phyloP scores from a whole-genome alignment of 2,113 vertebrate genomes.

The Vicugna pacos region DNA sequence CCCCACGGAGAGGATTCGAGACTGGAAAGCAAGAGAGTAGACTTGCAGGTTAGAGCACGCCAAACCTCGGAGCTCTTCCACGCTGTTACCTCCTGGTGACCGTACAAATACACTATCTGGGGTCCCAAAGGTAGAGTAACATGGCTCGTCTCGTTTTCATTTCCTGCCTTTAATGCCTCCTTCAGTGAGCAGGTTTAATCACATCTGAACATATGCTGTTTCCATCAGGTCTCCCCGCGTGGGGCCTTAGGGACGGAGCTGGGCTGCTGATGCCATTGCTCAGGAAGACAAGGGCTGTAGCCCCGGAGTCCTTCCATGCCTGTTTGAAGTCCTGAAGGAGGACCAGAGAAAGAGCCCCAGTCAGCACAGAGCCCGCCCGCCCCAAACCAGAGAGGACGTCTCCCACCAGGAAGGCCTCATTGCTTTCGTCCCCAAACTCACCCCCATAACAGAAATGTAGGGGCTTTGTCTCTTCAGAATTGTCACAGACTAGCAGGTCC shows the following conservation, averaged over 20 bases:
- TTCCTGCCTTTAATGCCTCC: conserved; percentile 69
- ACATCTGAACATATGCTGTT: background rate
- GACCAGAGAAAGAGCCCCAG: background rate
- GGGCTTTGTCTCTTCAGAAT: background rate
- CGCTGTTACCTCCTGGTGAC: background rate
- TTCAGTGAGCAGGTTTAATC: conserved; percentile 38
- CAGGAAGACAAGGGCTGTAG: background rate
- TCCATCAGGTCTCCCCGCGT: background rate
- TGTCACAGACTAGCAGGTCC: background rate
- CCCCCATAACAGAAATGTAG: background rate
- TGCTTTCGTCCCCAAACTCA: background rate
- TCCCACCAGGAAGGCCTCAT: background rate
- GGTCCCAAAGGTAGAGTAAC: conserved; percentile 6
- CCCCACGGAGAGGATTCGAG: conserved; percentile 39
- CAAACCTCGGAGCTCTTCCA: conserved; percentile 29
- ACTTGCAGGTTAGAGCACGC: background rate
- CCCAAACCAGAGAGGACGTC: background rate
- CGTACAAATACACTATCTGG: background rate
- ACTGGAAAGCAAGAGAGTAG: conserved; percentile 60
- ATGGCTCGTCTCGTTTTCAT: conserved; percentile 60
- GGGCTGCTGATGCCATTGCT: background rate
- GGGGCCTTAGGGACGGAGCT: background rate
- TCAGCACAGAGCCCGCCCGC: background rate
- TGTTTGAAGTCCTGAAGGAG: background rate
- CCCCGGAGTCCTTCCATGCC: fast-evolving